These are phyloP conservation scores for Bimastos eiseni DNA, from an alignment of 2,888 invertebrate genomes.

Conservation along the genomic window DNA sequence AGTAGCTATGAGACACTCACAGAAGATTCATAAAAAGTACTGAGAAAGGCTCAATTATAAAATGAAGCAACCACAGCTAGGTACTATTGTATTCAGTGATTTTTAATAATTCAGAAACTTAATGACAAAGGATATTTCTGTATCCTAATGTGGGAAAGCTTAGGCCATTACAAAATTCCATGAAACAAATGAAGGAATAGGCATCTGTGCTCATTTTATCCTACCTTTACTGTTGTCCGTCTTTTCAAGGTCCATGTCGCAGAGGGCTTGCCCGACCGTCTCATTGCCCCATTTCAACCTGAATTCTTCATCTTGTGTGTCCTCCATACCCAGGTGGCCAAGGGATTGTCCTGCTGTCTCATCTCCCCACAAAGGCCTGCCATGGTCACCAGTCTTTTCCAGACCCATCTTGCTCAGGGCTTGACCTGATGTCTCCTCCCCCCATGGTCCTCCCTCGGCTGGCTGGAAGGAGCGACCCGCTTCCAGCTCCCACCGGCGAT, in stretches of 20 bases:
- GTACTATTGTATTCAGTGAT: neutral
- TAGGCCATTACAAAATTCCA: neutral
- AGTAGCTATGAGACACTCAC: neutral
- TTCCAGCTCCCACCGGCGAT: neutral
- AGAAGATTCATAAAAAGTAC: neutral
- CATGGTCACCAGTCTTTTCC: neutral
- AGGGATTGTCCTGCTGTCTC: conserved; percentile 2
- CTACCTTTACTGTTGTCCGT: neutral
- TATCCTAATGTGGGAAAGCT: neutral
- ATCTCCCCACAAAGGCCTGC: neutral
- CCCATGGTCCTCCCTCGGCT: neutral
- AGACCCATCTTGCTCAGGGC: neutral
- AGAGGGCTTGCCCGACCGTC: neutral
- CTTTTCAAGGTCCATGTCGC: conserved; percentile 16
- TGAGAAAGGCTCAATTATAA: neutral
- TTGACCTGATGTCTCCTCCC: conserved; percentile 7
- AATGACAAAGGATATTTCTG: neutral
- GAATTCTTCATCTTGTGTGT: neutral
- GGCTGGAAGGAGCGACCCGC: neutral
- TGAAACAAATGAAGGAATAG: neutral
- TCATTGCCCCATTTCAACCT: neutral
- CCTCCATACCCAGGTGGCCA: neutral
- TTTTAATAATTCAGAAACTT: neutral
- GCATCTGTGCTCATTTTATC: neutral
- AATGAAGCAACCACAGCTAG: neutral